Conservation (phyloP, 2,888 invertebrate genomes). For the Belgica antarctica region DNA sequence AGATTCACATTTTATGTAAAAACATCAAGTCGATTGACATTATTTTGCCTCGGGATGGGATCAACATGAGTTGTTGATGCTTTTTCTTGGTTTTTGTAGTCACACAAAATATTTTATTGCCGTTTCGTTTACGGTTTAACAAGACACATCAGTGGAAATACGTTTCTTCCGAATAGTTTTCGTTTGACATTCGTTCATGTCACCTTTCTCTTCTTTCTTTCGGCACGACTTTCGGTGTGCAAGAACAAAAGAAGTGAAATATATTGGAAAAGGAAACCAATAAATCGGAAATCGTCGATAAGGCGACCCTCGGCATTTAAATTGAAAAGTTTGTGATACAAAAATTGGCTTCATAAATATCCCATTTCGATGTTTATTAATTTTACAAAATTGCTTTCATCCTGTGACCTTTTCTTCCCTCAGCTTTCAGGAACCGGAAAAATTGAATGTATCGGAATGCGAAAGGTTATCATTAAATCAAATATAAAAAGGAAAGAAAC, state of each 20-base stretch:
- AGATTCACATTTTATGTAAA: conserved; percentile 40
- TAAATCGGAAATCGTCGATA: conserved; percentile 40
- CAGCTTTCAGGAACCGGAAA: not conserved
- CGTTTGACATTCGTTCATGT: conserved; percentile 31
- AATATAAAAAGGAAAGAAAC: not conserved
- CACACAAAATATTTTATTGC: conserved; percentile 35
- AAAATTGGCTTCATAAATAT: conserved; percentile 43
- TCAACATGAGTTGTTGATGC: conserved; percentile 20
- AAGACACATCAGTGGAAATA: conserved; percentile 24
- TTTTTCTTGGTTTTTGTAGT: conserved; percentile 3
- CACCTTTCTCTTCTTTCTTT: conserved; percentile 27
- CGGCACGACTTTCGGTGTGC: too few species aligned
- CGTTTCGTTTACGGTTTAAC: conserved; percentile 10
- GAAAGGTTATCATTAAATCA: conserved; percentile 44
- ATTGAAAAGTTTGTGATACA: conserved; percentile 17
- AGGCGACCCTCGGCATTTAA: conserved; percentile 27
- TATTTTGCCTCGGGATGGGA: conserved; percentile 34
- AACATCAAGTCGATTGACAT: conserved; percentile 42
- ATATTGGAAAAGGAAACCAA: conserved; percentile 32
- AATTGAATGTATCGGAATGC: conserved; percentile 12
- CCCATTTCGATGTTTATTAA: conserved; percentile 43
- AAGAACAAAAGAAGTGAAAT: not conserved
- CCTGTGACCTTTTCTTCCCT: conserved; percentile 34
- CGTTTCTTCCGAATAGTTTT: conserved; percentile 33
- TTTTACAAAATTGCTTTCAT: conserved; percentile 42